A percentile compares a stretch with the other conserved stretches of the same genome.
These are phyloP conservation scores for Hoplodrina blanda DNA, from an alignment of 2,888 invertebrate species.

Conservation along the genomic window DNA sequence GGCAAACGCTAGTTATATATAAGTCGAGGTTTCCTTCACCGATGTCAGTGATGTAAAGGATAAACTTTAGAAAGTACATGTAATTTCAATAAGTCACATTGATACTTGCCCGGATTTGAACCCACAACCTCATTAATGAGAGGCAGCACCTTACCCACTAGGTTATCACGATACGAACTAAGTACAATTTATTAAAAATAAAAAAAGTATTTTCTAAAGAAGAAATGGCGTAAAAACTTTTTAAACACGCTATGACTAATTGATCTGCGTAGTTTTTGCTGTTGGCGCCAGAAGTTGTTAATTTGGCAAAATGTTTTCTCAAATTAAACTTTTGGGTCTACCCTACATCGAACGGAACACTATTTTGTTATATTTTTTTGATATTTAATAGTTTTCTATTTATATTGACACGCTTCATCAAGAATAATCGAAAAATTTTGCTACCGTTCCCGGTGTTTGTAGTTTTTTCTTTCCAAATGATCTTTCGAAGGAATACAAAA, in stretches of 20 bases:
- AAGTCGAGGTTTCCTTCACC: too few species aligned
- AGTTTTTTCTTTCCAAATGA: slow-evolving; percentile 71
- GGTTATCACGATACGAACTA: too few species aligned
- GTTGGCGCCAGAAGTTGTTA: slow-evolving; percentile 80
- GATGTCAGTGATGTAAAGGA: too few species aligned
- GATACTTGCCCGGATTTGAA: too few species aligned
- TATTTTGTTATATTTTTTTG: slow-evolving; percentile 72
- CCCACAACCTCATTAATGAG: too few species aligned
- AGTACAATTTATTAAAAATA: not conserved
- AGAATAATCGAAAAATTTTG: slow-evolving; percentile 82
- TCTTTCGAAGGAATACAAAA: slow-evolving; percentile 73
- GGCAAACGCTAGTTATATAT: too few species aligned
- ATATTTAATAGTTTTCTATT: slow-evolving; percentile 85
- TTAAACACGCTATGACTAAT: slow-evolving; percentile 51
- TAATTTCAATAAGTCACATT: too few species aligned
- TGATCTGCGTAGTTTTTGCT: slow-evolving; percentile 66
- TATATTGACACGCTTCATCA: slow-evolving; percentile 83
- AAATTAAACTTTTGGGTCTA: slow-evolving; percentile 73
- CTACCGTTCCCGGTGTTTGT: slow-evolving; percentile 84
- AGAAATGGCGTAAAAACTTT: slow-evolving; percentile 10
- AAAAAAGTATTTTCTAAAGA: not conserved
- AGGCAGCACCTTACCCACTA: too few species aligned
- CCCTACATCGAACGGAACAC: slow-evolving; percentile 71
- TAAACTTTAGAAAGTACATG: too few species aligned
- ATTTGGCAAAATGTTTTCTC: slow-evolving; percentile 63